phyloP scores from a whole-genome alignment of 2,797 vertebrate species.

The Silurus lanzhouensis region DNA sequence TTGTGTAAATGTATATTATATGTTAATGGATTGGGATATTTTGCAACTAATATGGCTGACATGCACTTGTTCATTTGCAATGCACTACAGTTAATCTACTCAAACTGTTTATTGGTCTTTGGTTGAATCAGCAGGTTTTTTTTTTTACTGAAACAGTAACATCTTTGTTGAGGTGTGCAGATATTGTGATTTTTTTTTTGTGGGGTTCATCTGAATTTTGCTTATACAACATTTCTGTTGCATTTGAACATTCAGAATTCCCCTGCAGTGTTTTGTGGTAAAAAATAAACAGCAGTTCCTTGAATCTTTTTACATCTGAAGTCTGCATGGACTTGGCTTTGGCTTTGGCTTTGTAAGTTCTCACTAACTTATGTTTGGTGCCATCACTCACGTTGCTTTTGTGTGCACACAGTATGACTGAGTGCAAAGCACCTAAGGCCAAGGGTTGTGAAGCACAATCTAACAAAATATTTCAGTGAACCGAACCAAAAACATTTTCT shows the following conservation, averaged over 20 bases:
- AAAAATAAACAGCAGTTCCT: conserved; percentile 43
- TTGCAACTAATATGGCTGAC: background rate
- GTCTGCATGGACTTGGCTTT: background rate
- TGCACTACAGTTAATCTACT: background rate
- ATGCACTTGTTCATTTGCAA: background rate
- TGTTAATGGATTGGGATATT: background rate
- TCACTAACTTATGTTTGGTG: background rate
- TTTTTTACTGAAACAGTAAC: conserved; percentile 1
- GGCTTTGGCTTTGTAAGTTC: background rate
- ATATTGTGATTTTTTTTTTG: background rate
- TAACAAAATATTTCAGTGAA: background rate
- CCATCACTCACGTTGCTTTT: background rate
- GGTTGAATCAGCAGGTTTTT: background rate
- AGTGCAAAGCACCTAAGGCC: background rate
- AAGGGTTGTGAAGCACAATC: background rate
- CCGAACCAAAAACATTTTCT: background rate
- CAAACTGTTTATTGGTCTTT: background rate
- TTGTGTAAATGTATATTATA: background rate
- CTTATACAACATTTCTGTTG: conserved; percentile 30
- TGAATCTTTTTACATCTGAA: conserved; percentile 34
- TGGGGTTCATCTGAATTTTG: conserved; percentile 29
- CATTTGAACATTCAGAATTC: conserved; percentile 39
- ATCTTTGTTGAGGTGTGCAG: background rate
- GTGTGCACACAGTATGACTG: background rate
- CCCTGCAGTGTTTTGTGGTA: conserved; percentile 45